A percentile compares a stretch with the other conserved stretches of the same genome.
Evolutionary conservation across 2,888 invertebrate genomes (phyloP).

Genomic region (Drosophila borborema): DNA sequence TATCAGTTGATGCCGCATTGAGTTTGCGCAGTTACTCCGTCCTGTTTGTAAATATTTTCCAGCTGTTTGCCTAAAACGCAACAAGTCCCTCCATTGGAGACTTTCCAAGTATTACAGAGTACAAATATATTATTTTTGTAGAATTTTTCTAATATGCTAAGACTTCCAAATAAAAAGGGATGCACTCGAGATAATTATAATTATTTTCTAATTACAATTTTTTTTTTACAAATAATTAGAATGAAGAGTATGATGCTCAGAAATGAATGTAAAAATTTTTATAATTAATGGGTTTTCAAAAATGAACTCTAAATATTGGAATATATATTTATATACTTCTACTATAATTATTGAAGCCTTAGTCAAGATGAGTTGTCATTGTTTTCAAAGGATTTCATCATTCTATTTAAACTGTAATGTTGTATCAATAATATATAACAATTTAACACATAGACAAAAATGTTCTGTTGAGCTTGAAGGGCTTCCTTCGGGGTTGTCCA

Average conservation of each 20-base stretch:
- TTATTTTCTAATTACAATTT: too few species aligned
- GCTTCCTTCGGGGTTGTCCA: conserved; percentile 58
- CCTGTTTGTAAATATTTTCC: conserved; percentile 61
- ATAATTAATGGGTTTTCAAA: too few species aligned
- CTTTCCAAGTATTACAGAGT: neutral
- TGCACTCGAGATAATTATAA: too few species aligned
- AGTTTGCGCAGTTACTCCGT: conserved; percentile 66
- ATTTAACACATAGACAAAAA: conserved; percentile 3
- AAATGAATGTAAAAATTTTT: too few species aligned
- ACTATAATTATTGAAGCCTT: too few species aligned
- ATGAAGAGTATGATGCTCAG: too few species aligned
- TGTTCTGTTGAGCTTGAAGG: conserved; percentile 22
- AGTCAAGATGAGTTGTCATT: too few species aligned
- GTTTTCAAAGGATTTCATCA: too few species aligned
- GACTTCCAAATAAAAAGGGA: too few species aligned
- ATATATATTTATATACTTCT: too few species aligned
- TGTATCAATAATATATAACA: neutral
- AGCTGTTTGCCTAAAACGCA: conserved; percentile 46
- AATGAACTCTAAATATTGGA: too few species aligned
- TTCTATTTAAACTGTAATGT: neutral
- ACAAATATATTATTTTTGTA: neutral
- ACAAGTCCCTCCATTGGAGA: conserved; percentile 52
- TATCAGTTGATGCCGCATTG: conserved; percentile 39
- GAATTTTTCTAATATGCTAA: neutral
- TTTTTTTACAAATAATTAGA: too few species aligned